phyloP scores from a whole-genome alignment of 2,797 vertebrate species.

The Pempheris klunzingeri region DNA sequence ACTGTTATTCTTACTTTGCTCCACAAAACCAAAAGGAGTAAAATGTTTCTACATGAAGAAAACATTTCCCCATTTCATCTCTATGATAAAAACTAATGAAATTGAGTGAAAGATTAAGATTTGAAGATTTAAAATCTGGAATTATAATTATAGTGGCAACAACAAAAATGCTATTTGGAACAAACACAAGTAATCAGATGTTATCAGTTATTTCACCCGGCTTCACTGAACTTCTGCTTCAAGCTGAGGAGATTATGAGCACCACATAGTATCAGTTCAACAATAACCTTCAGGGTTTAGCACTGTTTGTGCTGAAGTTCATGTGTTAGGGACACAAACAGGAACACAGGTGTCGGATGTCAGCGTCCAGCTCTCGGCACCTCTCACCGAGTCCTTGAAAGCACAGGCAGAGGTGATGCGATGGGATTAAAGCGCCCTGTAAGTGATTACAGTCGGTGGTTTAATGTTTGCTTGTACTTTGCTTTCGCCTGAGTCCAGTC shows the following conservation, averaged over 20 bases:
- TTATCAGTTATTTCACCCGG: neutral
- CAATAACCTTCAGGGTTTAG: neutral
- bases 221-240: neutral
- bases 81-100: neutral
- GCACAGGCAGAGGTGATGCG: conserved; percentile 29
- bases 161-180: neutral
- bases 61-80: neutral
- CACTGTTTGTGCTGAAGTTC: conserved; percentile 34
- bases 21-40: neutral
- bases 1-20: neutral
- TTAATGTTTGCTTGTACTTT: conserved; percentile 14
- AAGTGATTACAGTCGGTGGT: neutral
- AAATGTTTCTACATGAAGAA: neutral
- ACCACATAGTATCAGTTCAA: neutral
- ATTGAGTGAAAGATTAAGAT: neutral
- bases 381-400: conserved; percentile 44
- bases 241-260: neutral
- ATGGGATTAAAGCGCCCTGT: neutral
- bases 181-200: neutral
- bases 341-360: conserved; percentile 57
- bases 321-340: conserved; percentile 19
- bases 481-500: neutral
- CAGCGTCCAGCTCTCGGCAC: conserved; percentile 40
- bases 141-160: neutral
- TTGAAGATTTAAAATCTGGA: neutral